phyloP scores from a whole-genome alignment of 2,888 invertebrate genomes.

The Torymus tubicola region DNA sequence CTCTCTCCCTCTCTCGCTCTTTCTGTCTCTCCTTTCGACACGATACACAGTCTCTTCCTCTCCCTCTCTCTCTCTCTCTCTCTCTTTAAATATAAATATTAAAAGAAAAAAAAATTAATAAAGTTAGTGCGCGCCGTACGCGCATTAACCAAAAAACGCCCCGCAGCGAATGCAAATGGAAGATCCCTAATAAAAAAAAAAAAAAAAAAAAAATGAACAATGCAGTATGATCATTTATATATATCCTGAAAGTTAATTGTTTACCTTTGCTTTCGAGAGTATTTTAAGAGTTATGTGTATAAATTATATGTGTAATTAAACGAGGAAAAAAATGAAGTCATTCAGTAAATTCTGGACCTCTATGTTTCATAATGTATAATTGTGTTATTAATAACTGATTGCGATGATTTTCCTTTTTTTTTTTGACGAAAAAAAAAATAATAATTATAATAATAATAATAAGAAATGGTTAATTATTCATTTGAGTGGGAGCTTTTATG shows the following conservation, averaged over 20 bases:
- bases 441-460: constrained; percentile 28
- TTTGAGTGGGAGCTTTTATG: constrained; percentile 12
- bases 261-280: constrained; percentile 71
- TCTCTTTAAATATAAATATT: constrained; percentile 46
- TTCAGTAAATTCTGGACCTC: constrained; percentile 67
- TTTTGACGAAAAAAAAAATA: no score
- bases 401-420: constrained; percentile 35
- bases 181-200: constrained; percentile 48
- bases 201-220: constrained; percentile 27
- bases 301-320: constrained; percentile 73
- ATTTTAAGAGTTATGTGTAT: constrained; percentile 70
- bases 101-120: constrained; percentile 36
- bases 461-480: background rate
- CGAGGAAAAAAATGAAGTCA: constrained; percentile 63
- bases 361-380: constrained; percentile 49
- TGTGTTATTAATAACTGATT: constrained; percentile 43
- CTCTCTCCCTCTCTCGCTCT: constrained; percentile 19
- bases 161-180: constrained; percentile 55
- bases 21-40: constrained; percentile 1
- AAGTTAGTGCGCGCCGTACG: constrained; percentile 39
- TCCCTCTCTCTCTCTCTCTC: constrained; percentile 24
- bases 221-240: constrained; percentile 68
- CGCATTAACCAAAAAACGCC: constrained; percentile 39
- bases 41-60: background rate
- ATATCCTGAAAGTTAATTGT: constrained; percentile 69